These are phyloP conservation scores for Omphaloscelis lunosa DNA, from an alignment of 2,888 invertebrate genomes.

Conservation along the genomic window DNA sequence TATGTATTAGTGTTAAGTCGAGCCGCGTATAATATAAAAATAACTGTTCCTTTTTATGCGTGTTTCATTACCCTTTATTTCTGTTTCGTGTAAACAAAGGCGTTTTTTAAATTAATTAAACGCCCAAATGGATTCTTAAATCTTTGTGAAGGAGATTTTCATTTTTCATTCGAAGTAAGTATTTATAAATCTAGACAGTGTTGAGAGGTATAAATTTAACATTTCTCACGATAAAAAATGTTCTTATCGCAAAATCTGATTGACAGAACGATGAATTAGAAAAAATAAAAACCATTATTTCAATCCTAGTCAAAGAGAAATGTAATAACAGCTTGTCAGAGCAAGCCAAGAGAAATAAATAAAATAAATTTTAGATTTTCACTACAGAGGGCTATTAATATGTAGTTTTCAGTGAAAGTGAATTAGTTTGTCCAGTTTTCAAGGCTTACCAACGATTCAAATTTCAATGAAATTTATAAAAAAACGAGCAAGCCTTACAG, in stretches of 20 bases:
- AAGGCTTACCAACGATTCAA: background rate
- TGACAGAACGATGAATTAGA: conserved; percentile 17
- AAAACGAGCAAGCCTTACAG: too few relatives aligned
- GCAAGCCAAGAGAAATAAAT: conserved; percentile 9
- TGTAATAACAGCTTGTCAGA: conserved; percentile 28
- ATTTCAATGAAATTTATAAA: background rate
- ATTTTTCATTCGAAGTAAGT: conserved; percentile 15
- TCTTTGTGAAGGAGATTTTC: background rate
- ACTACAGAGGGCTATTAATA: conserved; percentile 18
- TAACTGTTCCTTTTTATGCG: conserved; percentile 82
- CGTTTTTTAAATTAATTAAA: conserved; percentile 24
- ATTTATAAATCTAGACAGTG: background rate
- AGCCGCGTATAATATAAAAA: conserved; percentile 80
- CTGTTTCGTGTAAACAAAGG: conserved; percentile 21
- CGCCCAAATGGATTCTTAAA: conserved; percentile 16
- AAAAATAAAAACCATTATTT: conserved; percentile 17
- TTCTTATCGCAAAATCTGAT: conserved; percentile 11
- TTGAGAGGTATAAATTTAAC: conserved; percentile 5
- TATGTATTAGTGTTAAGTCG: conserved; percentile 73
- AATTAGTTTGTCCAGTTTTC: background rate
- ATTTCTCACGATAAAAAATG: conserved; percentile 13
- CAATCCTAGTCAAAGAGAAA: conserved; percentile 25
- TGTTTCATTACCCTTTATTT: conserved; percentile 73
- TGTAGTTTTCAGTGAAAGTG: conserved; percentile 23
- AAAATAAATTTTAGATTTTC: conserved; percentile 33